phyloP scores from a whole-genome alignment of 1,140 invertebrate genomes.

The Aphaenogaster rudis region DNA sequence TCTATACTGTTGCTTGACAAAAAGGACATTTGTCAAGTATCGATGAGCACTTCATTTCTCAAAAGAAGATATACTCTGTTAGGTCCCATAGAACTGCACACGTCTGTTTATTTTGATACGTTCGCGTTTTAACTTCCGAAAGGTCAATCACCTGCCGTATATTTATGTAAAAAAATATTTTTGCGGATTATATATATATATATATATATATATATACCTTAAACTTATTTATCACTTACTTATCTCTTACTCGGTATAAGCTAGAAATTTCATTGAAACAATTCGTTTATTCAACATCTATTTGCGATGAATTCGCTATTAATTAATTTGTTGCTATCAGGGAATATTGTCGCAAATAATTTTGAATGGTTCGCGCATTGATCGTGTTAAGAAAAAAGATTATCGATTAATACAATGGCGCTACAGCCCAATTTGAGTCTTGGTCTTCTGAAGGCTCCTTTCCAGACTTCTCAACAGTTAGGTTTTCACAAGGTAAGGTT shows the following conservation, averaged over 20 bases:
- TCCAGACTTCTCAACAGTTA: too few relatives aligned
- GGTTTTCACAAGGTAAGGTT: too few relatives aligned
- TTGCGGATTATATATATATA: not conserved
- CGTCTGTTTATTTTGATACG: constrained; percentile 41
- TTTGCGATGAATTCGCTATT: not conserved
- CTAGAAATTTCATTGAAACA: not conserved
- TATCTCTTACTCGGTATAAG: not conserved
- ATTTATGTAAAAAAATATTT: not conserved
- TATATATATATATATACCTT: not conserved
- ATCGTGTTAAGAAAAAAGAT: not conserved
- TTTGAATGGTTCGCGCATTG: not conserved
- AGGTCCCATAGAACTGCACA: constrained; percentile 7
- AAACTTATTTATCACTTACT: not conserved
- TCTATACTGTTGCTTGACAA: constrained; percentile 66
- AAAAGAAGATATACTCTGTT: constrained; percentile 15
- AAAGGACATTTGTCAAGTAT: constrained; percentile 77
- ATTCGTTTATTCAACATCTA: not conserved
- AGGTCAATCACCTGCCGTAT: not conserved
- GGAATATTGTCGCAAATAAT: not conserved
- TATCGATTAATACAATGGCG: not conserved
- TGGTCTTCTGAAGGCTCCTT: too few relatives aligned
- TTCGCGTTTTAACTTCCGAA: not conserved
- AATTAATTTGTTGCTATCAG: not conserved
- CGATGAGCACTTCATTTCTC: constrained; percentile 74
- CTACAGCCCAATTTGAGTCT: too few relatives aligned